Percentiles rank a stretch among this genome's conserved stretches.
Conservation (phyloP, 1,140 invertebrate genomes). For the Triops longicaudatus region DNA sequence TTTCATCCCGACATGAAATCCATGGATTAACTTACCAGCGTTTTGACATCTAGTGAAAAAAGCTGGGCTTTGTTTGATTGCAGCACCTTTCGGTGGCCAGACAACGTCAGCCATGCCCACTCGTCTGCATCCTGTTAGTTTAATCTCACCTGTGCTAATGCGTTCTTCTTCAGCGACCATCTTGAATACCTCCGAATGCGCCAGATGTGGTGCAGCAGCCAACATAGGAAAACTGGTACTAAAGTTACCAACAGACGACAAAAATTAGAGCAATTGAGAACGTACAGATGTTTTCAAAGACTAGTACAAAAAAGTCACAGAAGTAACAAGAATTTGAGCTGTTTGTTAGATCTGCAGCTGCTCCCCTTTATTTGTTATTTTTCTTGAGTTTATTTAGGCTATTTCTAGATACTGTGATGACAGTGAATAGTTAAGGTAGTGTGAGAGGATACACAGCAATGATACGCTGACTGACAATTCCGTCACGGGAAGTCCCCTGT, state of each 20-base stretch:
- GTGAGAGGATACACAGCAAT: neutral
- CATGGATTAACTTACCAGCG: neutral
- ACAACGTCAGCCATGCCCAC: neutral
- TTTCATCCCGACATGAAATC: neutral
- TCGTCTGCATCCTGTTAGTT: neutral
- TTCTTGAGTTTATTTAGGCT: neutral
- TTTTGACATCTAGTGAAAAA: constrained; percentile 1
- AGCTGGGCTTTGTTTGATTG: neutral
- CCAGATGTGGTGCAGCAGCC: neutral
- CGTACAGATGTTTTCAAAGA: neutral
- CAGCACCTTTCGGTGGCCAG: neutral
- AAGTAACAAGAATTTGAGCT: neutral
- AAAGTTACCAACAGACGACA: neutral
- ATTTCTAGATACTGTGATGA: neutral
- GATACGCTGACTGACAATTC: neutral
- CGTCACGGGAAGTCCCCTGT: neutral
- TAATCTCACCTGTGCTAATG: constrained; percentile 12
- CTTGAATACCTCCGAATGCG: constrained; percentile 19
- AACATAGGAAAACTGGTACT: constrained; percentile 18
- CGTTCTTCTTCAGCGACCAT: constrained; percentile 23
- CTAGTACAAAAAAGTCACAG: neutral
- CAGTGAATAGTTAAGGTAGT: neutral
- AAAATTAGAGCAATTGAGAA: neutral
- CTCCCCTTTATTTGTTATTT: neutral
- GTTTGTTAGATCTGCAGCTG: neutral